phyloP scores from a whole-genome alignment of 2,113 vertebrate species.

The Sitta europaea region DNA sequence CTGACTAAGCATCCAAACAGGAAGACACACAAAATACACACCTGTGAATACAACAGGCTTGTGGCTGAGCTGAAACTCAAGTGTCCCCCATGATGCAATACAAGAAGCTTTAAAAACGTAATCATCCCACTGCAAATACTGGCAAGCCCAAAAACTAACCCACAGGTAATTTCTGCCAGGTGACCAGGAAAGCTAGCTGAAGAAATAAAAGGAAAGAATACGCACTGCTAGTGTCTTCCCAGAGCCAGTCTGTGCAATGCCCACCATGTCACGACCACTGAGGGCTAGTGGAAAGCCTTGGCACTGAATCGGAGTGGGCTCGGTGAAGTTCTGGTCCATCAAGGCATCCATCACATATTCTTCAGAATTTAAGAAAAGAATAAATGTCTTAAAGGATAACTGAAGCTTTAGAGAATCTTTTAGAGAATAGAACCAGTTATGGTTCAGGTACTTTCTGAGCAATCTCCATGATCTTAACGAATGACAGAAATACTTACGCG shows the following conservation, averaged over 20 bases:
- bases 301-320: conserved; percentile 95
- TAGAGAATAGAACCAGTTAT: neutral
- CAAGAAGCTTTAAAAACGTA: neutral
- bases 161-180: neutral
- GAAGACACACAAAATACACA: neutral
- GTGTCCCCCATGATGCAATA: neutral
- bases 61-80: neutral
- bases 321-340: conserved; percentile 92
- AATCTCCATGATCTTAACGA: neutral
- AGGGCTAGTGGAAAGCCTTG: conserved; percentile 94
- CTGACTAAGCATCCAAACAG: neutral
- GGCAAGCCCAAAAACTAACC: neutral
- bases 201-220: neutral
- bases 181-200: neutral
- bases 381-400: neutral
- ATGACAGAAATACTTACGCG: conserved; percentile 79
- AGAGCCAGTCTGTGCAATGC: conserved; percentile 97
- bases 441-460: neutral
- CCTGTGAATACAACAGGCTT: neutral
- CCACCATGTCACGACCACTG: conserved; percentile 97
- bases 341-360: conserved; percentile 95
- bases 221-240: conserved; percentile 93
- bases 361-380: conserved; percentile 47
- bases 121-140: neutral
- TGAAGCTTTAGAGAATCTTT: neutral